A percentile compares a stretch with the other conserved stretches of the same genome.
Conservation (phyloP, 2,888 invertebrate genomes). For the Dryomyza anilis region DNA sequence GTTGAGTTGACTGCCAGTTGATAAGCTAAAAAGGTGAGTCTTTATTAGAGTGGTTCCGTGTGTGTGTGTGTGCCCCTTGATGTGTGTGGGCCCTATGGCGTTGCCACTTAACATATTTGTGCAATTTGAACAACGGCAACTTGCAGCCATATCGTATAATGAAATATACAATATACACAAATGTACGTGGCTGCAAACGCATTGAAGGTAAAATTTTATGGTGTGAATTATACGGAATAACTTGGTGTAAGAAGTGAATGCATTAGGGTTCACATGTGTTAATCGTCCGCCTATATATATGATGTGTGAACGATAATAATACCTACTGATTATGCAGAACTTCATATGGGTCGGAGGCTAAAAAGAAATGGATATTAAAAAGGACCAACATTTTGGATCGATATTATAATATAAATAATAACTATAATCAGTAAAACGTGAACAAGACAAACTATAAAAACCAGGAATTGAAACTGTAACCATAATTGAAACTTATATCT, state of each 20-base stretch:
- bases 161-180: conserved; percentile 24
- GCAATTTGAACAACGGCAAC: conserved; percentile 21
- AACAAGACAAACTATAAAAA: too few relatives aligned
- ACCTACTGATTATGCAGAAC: too few relatives aligned
- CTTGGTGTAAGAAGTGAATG: not conserved
- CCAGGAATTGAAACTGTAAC: too few relatives aligned
- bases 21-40: conserved; percentile 23
- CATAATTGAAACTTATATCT: too few relatives aligned
- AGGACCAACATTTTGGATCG: too few relatives aligned
- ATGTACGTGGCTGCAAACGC: conserved; percentile 23
- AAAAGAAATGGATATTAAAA: too few relatives aligned
- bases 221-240: conserved; percentile 27
- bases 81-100: conserved; percentile 11
- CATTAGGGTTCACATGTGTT: not conserved
- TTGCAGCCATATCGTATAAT: conserved; percentile 7
- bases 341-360: too few relatives aligned
- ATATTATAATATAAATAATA: too few relatives aligned
- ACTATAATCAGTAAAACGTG: too few relatives aligned
- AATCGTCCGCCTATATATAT: too few relatives aligned
- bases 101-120: conserved; percentile 30
- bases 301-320: too few relatives aligned
- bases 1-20: conserved; percentile 10
- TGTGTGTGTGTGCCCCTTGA: conserved; percentile 13
- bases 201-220: conserved; percentile 25
- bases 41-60: not conserved